Percentiles rank a stretch among this genome's conserved stretches.
Conservation (phyloP, 2,888 invertebrate genomes). For the Hemicrepidius hirtus region DNA sequence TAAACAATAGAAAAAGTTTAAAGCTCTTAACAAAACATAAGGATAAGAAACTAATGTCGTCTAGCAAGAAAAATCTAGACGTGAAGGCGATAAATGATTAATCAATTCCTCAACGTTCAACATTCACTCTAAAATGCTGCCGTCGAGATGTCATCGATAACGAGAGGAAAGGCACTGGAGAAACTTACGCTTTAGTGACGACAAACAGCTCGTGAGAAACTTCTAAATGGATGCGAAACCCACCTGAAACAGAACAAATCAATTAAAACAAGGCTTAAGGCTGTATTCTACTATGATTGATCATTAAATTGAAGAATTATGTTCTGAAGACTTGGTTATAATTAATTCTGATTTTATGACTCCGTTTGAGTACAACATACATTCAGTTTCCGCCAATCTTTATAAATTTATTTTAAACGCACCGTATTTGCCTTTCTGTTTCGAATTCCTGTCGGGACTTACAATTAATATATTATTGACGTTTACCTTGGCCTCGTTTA, state of each 20-base stretch:
- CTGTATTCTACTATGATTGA: background rate
- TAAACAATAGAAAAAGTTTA: too few relatives aligned
- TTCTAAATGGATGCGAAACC: constrained; percentile 1
- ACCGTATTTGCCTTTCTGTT: too few relatives aligned
- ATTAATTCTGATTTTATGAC: too few relatives aligned
- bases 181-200: constrained; percentile 14
- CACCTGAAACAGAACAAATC: constrained; percentile 24
- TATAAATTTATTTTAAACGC: too few relatives aligned
- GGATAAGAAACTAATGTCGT: background rate
- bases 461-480: background rate
- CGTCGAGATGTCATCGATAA: constrained; percentile 15
- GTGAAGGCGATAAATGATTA: background rate
- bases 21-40: background rate
- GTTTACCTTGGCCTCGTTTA: constrained; percentile 1
- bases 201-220: constrained; percentile 11
- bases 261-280: constrained; percentile 23
- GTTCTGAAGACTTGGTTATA: too few relatives aligned
- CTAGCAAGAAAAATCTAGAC: background rate
- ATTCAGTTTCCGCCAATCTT: too few relatives aligned
- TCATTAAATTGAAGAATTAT: constrained; percentile 6
- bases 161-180: background rate
- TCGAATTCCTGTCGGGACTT: background rate
- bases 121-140: background rate
- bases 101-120: constrained; percentile 12
- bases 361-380: too few relatives aligned